These are phyloP conservation scores for Malurus leucopterus DNA, from an alignment of 2,797 vertebrate species.

Conservation along the genomic window DNA sequence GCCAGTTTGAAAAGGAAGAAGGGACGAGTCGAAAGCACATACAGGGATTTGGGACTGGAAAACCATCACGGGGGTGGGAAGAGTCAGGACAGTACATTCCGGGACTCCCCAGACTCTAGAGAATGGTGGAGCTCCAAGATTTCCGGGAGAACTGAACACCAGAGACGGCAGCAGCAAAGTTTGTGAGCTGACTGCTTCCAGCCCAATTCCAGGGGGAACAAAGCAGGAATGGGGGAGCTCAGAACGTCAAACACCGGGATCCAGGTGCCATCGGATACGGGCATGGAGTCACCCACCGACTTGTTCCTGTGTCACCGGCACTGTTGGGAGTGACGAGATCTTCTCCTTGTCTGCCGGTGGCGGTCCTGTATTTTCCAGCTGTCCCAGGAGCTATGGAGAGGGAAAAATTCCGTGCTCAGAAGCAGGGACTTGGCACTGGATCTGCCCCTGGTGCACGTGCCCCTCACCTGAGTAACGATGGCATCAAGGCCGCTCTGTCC, in stretches of 20 bases:
- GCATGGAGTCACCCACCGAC: not conserved
- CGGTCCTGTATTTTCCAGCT: not conserved
- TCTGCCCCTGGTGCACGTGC: accelerated
- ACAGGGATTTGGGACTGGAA: not conserved
- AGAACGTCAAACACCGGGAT: not conserved
- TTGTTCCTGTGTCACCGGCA: not conserved
- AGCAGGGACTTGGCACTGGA: not conserved
- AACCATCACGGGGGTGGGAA: not conserved
- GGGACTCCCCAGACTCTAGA: not conserved
- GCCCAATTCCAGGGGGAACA: not conserved
- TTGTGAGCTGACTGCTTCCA: not conserved
- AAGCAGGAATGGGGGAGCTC: not conserved
- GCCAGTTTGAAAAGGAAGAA: not conserved
- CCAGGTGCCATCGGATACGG: accelerated
- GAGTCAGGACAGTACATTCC: not conserved
- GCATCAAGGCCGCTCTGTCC: slow-evolving; percentile 95
- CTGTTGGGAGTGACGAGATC: not conserved
- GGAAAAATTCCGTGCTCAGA: not conserved
- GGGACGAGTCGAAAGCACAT: not conserved
- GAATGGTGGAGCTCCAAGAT: not conserved
- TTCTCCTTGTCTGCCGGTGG: not conserved
- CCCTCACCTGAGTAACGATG: slow-evolving; percentile 89
- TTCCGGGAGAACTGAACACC: not conserved
- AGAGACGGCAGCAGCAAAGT: not conserved
- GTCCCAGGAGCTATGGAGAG: not conserved